phyloP scores from a whole-genome alignment of 2,113 vertebrate species.

The Calidris pugnax region DNA sequence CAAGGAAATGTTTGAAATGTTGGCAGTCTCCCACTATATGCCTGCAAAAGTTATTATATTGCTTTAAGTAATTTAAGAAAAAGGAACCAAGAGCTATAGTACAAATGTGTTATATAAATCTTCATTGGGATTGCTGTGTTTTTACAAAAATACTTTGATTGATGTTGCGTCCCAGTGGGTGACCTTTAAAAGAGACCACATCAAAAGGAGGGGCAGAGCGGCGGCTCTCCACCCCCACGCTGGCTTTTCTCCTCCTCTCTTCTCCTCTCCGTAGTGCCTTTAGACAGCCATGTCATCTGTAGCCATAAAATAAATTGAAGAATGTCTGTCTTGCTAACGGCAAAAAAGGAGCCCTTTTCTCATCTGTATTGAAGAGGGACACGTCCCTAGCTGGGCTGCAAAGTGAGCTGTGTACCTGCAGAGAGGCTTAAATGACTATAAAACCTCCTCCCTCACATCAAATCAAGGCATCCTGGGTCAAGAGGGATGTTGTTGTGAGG shows the following conservation, averaged over 20 bases:
- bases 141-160: constrained; percentile 42
- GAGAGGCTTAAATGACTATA: neutral
- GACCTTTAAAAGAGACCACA: constrained; percentile 25
- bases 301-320: constrained; percentile 17
- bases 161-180: neutral
- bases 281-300: constrained; percentile 39
- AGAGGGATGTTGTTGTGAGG: neutral
- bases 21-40: constrained; percentile 40
- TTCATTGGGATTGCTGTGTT: neutral
- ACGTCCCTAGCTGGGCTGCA: neutral
- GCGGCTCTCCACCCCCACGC: neutral
- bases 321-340: neutral
- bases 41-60: constrained; percentile 73
- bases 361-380: accelerated
- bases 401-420: neutral
- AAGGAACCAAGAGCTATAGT: constrained; percentile 27
- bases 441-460: neutral
- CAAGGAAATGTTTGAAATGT: constrained; percentile 74
- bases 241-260: neutral
- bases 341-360: neutral
- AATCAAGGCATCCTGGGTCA: neutral
- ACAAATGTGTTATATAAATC: constrained; percentile 64
- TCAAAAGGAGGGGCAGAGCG: constrained; percentile 2
- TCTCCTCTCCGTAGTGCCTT: neutral
- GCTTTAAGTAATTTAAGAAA: constrained; percentile 45